Evolutionary conservation across 2,888 invertebrate species (phyloP), one percentile per base, ranked within the genome.

Genomic region (Ectemnius cavifrons): DNA sequence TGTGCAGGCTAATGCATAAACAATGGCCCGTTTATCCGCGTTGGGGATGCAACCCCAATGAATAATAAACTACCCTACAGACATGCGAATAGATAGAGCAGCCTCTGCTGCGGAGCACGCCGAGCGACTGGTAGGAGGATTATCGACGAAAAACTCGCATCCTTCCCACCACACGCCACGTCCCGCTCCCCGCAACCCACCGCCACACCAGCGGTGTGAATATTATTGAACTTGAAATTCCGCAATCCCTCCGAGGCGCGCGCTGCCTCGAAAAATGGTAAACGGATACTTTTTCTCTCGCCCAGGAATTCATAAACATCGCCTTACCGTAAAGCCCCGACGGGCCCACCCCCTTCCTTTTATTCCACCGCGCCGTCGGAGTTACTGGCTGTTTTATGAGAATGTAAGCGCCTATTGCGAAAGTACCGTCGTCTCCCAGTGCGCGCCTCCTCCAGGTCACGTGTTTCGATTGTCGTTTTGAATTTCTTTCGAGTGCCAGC

Each of bases 1-100:
- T 37, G 37, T 84, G 82, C 75, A 77, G 82, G 82, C 85, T 88
- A 88, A 88, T 88, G 88, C 88, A 88, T 88, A 88, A 88, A 88
- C 88, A 88, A 88, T 88, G 87, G 73, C 84, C 83, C 87, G 87
- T 85, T 88, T 87, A 88, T 86, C 87, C 87, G 72, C 80, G 84
- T 81, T 73, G 84, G 81, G 82, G 85, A 84, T 86, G 84, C 86
- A 84, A 79, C 84, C 80, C 82, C 88, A 84, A 88, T 88, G 88
- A 88, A 88, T 88, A 88, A 88, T 88, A 88, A 87, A 88, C 84
- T 83, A 83, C 64, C 79, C 78, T 81, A 70, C 79, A 81, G 80
- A 82, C 82, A 79, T 67, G 76, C 75, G 79, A 71, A 77, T 80
- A 77, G 81, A 81, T 84, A 75, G 80, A 79, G 64, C 71, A 71